Conservation (phyloP, 1,140 invertebrate species). For the Pseudobourletiella spinata region DNA sequence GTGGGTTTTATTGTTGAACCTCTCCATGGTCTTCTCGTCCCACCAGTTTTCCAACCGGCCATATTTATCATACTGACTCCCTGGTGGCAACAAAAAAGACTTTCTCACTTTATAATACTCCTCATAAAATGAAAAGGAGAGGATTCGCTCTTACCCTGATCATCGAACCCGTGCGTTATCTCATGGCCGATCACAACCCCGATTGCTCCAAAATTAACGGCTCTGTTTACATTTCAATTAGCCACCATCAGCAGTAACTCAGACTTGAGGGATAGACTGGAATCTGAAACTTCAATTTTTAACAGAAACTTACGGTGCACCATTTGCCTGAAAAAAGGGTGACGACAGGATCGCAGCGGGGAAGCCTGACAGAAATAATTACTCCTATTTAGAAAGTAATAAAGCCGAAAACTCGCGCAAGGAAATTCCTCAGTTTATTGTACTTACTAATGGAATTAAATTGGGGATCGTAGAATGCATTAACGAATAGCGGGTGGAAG, state of each 20-base stretch:
- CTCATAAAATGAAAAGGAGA: no score
- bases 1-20: constrained; percentile 50
- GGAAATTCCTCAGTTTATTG: no score
- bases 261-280: no score
- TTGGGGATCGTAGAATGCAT: not conserved
- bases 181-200: constrained; percentile 40
- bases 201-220: constrained; percentile 28
- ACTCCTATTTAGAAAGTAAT: no score
- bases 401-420: no score
- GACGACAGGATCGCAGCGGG: not conserved
- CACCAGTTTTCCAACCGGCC: constrained; percentile 57
- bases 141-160: no score
- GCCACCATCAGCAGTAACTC: no score
- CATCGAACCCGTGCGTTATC: constrained; percentile 34
- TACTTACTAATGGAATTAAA: not conserved
- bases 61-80: constrained; percentile 52
- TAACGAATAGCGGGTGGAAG: not conserved
- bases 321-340: not conserved
- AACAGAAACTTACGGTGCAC: not conserved
- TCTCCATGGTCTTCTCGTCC: constrained; percentile 48
- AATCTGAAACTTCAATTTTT: not conserved
- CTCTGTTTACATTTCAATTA: no score
- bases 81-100: no score
- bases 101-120: no score
- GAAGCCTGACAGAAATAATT: not conserved